A percentile compares a stretch with the other conserved stretches of the same genome.
Evolutionary conservation across 2,113 vertebrate genomes (phyloP).

Genomic region (Polypterus senegalus): DNA sequence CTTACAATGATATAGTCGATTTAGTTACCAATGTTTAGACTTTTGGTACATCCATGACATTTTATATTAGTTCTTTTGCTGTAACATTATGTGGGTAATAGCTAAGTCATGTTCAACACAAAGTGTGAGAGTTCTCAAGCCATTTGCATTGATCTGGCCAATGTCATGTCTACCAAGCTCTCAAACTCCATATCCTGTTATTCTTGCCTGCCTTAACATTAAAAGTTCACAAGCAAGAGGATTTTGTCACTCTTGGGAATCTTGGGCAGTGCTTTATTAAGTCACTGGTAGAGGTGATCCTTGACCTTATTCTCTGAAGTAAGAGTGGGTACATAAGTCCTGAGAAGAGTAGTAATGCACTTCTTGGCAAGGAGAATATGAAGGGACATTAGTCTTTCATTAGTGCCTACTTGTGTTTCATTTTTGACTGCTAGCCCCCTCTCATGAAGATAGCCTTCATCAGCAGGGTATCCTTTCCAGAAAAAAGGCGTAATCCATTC

Average conservation of each 20-base stretch:
- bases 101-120: slow-evolving; percentile 13
- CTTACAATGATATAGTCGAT: slow-evolving; percentile 13
- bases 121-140: slow-evolving; percentile 7
- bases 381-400: not conserved
- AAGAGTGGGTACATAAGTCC: slow-evolving; percentile 6
- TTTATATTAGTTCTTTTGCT: slow-evolving; percentile 10
- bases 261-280: slow-evolving; percentile 1
- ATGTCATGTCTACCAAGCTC: slow-evolving; percentile 1
- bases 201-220: not conserved
- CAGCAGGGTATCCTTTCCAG: slow-evolving; percentile 6
- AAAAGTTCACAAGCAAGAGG: slow-evolving; percentile 3
- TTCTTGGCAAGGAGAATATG: not conserved
- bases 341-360: slow-evolving; percentile 9
- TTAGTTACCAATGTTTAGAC: slow-evolving; percentile 13
- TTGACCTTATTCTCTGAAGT: slow-evolving; percentile 10
- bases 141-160: slow-evolving; percentile 11
- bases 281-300: slow-evolving; percentile 4
- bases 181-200: not conserved
- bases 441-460: slow-evolving; percentile 7
- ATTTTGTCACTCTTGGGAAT: slow-evolving; percentile 9
- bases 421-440: slow-evolving; percentile 8
- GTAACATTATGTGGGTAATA: slow-evolving; percentile 16
- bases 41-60: slow-evolving; percentile 13
- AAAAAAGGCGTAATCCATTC: slow-evolving; percentile 8
- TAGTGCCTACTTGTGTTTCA: slow-evolving; percentile 9